Conservation (phyloP, 2,113 vertebrate genomes). For the Scophthalmus maximus region DNA sequence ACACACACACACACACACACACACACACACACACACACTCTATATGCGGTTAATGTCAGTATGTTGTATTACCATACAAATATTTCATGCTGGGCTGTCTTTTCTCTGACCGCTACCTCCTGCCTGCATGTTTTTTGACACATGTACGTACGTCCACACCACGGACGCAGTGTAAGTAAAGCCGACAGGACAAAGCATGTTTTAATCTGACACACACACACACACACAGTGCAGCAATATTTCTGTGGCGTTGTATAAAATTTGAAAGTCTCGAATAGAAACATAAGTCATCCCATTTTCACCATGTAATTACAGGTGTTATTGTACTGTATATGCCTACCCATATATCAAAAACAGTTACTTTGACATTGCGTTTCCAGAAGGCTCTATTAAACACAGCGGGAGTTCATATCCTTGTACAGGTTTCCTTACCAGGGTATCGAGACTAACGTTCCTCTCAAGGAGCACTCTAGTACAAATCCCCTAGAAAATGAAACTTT, state of each 20-base stretch:
- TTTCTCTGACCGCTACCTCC: not conserved
- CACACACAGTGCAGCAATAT: not conserved
- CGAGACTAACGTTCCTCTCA: too few species aligned
- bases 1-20: constrained; percentile 1
- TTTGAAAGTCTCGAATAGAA: not conserved
- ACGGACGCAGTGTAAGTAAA: constrained; percentile 36
- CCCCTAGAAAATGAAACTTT: too few species aligned
- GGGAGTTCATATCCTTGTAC: not conserved
- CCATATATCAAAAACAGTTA: not conserved
- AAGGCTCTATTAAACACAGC: not conserved
- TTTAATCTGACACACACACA: constrained; percentile 4
- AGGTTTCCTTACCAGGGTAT: too few species aligned
- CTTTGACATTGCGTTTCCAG: not conserved
- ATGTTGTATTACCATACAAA: too few species aligned
- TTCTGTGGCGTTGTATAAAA: not conserved
- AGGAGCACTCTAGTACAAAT: too few species aligned
- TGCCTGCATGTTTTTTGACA: constrained; percentile 21
- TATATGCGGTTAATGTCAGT: not conserved
- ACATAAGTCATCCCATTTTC: too few species aligned
- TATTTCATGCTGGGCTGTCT: constrained; percentile 22
- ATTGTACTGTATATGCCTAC: not conserved
- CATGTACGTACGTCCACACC: constrained; percentile 15
- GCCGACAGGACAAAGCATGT: constrained; percentile 48
- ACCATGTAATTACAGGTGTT: not conserved
- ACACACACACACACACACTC: not conserved